These are phyloP conservation scores for Heliconius hewitsoni DNA, from an alignment of 1,140 invertebrate genomes.

Conservation along the genomic window DNA sequence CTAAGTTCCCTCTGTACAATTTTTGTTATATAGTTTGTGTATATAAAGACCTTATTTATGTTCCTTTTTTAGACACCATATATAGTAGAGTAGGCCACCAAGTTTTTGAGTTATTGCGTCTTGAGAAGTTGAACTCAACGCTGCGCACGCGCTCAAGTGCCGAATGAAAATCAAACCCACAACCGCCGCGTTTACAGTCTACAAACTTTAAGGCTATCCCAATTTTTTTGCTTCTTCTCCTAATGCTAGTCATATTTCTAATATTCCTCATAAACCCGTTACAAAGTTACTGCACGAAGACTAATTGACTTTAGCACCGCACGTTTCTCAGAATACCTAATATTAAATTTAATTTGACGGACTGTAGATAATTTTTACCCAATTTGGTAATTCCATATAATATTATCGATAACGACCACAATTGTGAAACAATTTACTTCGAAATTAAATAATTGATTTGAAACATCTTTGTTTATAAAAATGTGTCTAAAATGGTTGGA, in stretches of 20 bases:
- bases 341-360: slow-evolving; percentile 19
- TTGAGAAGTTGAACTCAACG: no score
- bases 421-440: slow-evolving; percentile 20
- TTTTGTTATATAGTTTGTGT: no score
- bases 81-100: no score
- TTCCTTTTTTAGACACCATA: no score
- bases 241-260: neutral
- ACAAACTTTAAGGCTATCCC: no score
- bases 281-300: neutral
- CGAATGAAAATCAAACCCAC: no score
- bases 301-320: slow-evolving; percentile 4
- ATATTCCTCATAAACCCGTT: neutral
- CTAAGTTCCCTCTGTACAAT: no score
- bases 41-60: no score
- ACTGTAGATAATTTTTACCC: slow-evolving; percentile 15
- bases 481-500: neutral
- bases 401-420: slow-evolving; percentile 25
- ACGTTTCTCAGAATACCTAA: slow-evolving; percentile 6
- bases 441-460: slow-evolving; percentile 26
- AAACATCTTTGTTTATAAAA: slow-evolving; percentile 3
- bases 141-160: no score
- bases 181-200: no score
- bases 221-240: no score
- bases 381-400: slow-evolving; percentile 22
- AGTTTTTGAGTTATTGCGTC: no score